phyloP scores from a whole-genome alignment of 2,113 vertebrate genomes.

The Seriola rivoliana region DNA sequence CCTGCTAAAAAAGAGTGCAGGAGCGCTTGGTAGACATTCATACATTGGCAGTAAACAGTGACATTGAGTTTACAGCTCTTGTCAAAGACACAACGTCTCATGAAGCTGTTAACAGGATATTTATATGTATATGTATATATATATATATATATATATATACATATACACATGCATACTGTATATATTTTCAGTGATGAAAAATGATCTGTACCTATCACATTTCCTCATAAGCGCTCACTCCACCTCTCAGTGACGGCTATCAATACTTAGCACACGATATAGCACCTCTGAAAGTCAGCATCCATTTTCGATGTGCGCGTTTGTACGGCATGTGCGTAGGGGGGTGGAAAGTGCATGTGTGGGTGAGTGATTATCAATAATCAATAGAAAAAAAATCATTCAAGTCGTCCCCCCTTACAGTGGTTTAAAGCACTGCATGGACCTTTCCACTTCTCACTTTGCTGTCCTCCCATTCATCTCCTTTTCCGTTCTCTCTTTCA shows the following conservation, averaged over 20 bases:
- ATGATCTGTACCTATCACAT: conserved; percentile 35
- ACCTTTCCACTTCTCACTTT: conserved; percentile 31
- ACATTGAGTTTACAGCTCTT: conserved; percentile 30
- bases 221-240: conserved; percentile 22
- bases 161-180: neutral
- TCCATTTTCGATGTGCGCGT: conserved; percentile 42
- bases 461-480: conserved; percentile 38
- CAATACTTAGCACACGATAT: conserved; percentile 30
- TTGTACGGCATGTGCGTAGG: conserved; percentile 8
- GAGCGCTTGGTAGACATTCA: conserved; percentile 29
- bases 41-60: conserved; percentile 1
- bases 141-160: too few species aligned
- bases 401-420: conserved; percentile 42
- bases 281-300: conserved; percentile 37
- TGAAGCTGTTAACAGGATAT: conserved; percentile 5
- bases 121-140: neutral
- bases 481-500: conserved; percentile 33
- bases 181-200: conserved; percentile 30
- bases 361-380: conserved; percentile 76
- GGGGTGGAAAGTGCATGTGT: conserved; percentile 44
- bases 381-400: conserved; percentile 75
- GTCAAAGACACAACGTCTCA: conserved; percentile 10
- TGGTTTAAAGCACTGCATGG: conserved; percentile 54
- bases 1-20: conserved; percentile 34
- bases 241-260: conserved; percentile 48